phyloP scores from a whole-genome alignment of 2,888 invertebrate genomes.

The Drosophila maculinotata region DNA sequence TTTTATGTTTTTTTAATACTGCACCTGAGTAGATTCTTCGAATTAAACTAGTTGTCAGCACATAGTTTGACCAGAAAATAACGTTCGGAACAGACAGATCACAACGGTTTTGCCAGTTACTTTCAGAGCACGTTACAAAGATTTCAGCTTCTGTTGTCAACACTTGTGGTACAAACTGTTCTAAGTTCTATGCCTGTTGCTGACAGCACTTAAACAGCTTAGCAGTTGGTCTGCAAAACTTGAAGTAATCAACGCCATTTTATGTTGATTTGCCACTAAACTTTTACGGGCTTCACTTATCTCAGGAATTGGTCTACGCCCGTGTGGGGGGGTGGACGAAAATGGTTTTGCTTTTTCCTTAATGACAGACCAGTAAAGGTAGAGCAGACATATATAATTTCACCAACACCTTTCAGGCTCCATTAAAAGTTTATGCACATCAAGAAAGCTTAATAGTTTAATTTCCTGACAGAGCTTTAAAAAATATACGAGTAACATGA shows the following conservation, averaged over 20 bases:
- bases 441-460: conserved; percentile 69
- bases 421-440: conserved; percentile 70
- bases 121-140: conserved; percentile 10
- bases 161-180: conserved; percentile 34
- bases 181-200: conserved; percentile 48
- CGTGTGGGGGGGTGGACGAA: conserved; percentile 5
- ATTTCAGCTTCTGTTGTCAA: conserved; percentile 12
- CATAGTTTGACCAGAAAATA: background rate
- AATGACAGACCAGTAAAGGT: conserved; percentile 43
- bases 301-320: conserved; percentile 49
- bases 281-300: conserved; percentile 70
- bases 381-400: conserved; percentile 39
- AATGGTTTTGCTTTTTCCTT: conserved; percentile 48
- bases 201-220: conserved; percentile 43
- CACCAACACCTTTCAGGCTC: conserved; percentile 53
- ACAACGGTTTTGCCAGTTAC: background rate
- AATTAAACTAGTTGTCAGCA: too few relatives aligned
- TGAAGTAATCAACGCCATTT: conserved; percentile 69
- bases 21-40: too few relatives aligned
- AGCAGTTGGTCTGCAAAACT: conserved; percentile 39
- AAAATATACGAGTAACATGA: conserved; percentile 11
- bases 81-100: background rate
- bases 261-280: conserved; percentile 74
- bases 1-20: too few relatives aligned
- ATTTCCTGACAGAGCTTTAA: conserved; percentile 62